Evolutionary conservation across 2,888 invertebrate species (phyloP).

Genomic region (Campoplex nolae): DNA sequence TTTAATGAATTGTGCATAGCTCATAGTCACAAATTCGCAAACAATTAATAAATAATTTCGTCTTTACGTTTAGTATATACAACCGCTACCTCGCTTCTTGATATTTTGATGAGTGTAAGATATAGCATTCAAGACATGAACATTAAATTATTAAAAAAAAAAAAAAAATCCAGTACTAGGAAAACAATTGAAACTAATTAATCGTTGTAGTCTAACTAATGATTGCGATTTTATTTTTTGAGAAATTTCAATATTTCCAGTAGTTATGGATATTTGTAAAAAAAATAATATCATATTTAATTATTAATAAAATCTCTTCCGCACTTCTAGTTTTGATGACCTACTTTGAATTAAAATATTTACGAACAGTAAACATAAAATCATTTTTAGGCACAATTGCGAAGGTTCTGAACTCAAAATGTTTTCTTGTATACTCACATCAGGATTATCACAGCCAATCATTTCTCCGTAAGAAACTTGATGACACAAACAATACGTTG

Average conservation of each 20-base stretch:
- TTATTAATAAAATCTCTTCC: no score
- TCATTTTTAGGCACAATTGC: background rate
- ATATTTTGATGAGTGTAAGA: no score
- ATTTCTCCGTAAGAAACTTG: constrained; percentile 99
- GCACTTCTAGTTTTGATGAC: background rate
- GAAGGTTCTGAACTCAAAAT: background rate
- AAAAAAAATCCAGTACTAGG: no score
- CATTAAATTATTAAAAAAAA: background rate
- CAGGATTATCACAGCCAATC: constrained; percentile 98
- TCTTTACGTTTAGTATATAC: no score
- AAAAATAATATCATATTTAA: no score
- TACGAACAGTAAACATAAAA: background rate
- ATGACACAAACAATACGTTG: constrained; percentile 98
- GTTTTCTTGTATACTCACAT: constrained; percentile 86
- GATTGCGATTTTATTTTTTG: no score
- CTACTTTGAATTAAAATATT: background rate
- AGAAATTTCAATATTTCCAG: no score
- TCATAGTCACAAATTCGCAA: background rate
- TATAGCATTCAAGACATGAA: background rate
- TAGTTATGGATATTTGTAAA: no score
- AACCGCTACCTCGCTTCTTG: no score
- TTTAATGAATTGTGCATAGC: background rate
- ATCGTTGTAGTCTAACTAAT: no score
- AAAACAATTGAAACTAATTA: no score
- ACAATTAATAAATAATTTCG: no score